These are phyloP conservation scores for Neoaliturus tenellus DNA, from an alignment of 2,888 invertebrate genomes.

Conservation along the genomic window DNA sequence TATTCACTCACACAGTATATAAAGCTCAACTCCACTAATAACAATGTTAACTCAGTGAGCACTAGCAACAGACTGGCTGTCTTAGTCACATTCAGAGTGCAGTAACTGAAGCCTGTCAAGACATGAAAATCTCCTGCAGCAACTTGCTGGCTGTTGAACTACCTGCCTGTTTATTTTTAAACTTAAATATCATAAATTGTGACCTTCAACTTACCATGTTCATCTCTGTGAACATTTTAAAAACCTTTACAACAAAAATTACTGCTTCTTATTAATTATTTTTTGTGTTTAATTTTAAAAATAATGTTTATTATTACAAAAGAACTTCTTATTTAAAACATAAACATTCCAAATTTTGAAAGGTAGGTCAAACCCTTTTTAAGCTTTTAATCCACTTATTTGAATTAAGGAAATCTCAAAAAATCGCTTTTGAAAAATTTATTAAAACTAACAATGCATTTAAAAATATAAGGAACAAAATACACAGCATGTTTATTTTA, in stretches of 20 bases:
- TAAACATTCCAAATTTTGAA: neutral
- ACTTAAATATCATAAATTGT: neutral
- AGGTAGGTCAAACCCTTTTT: no score
- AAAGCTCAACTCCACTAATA: neutral
- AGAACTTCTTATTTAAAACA: neutral
- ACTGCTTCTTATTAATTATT: neutral
- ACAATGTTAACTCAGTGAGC: neutral
- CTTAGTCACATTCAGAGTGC: slow-evolving; percentile 1
- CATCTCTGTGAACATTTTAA: neutral
- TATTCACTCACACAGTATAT: slow-evolving; percentile 20
- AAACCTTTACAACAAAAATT: neutral
- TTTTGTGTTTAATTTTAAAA: neutral
- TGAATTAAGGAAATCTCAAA: neutral
- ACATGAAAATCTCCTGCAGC: slow-evolving; percentile 30
- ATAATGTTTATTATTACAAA: no score
- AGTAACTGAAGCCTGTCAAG: slow-evolving; percentile 38
- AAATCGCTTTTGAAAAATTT: neutral
- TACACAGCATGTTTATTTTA: neutral
- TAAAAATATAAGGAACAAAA: neutral
- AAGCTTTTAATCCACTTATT: no score
- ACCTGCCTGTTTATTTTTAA: no score
- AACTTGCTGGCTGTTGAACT: neutral
- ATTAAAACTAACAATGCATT: neutral
- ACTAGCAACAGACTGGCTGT: neutral
- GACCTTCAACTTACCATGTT: neutral